Percentiles rank a stretch among this genome's conserved stretches.
These are phyloP conservation scores for Drosophila albomicans DNA, from an alignment of 1,140 invertebrate genomes.

Conservation along the genomic window DNA sequence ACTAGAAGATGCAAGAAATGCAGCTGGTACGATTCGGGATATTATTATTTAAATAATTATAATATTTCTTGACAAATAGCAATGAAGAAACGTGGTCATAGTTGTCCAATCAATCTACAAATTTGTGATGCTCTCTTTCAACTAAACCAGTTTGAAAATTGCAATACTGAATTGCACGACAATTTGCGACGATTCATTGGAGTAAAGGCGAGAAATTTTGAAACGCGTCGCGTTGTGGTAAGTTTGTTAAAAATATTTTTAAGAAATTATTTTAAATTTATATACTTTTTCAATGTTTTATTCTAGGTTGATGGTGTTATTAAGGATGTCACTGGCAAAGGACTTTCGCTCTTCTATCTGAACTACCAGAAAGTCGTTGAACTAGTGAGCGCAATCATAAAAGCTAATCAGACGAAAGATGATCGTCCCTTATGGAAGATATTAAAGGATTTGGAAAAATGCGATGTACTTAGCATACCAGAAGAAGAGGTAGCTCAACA, in stretches of 20 bases:
- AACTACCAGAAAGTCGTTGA: constrained; percentile 49
- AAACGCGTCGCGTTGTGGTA: constrained; percentile 58
- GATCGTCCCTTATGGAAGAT: constrained; percentile 74
- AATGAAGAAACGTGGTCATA: background rate
- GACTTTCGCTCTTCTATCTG: constrained; percentile 55
- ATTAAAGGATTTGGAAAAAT: constrained; percentile 64
- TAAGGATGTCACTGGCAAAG: constrained; percentile 61
- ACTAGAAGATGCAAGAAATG: constrained; percentile 52
- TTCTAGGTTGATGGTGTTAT: constrained; percentile 64
- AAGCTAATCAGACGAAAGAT: constrained; percentile 44
- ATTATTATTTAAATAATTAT: background rate
- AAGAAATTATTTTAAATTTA: too few relatives aligned
- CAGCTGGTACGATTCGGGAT: constrained; percentile 45
- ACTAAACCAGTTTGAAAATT: constrained; percentile 70
- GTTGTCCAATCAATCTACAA: constrained; percentile 57
- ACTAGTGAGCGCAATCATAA: constrained; percentile 38
- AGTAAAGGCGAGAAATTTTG: constrained; percentile 57
- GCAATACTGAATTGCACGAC: constrained; percentile 50
- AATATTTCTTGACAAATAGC: constrained; percentile 18
- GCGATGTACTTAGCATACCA: constrained; percentile 74
- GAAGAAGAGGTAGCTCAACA: constrained; percentile 45
- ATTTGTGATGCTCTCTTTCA: constrained; percentile 74
- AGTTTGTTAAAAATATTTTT: background rate
- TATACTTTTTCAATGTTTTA: too few relatives aligned
- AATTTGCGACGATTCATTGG: constrained; percentile 60